These are phyloP conservation scores for Drosophila azteca DNA, from an alignment of 1,140 invertebrate genomes.

Conservation along the genomic window DNA sequence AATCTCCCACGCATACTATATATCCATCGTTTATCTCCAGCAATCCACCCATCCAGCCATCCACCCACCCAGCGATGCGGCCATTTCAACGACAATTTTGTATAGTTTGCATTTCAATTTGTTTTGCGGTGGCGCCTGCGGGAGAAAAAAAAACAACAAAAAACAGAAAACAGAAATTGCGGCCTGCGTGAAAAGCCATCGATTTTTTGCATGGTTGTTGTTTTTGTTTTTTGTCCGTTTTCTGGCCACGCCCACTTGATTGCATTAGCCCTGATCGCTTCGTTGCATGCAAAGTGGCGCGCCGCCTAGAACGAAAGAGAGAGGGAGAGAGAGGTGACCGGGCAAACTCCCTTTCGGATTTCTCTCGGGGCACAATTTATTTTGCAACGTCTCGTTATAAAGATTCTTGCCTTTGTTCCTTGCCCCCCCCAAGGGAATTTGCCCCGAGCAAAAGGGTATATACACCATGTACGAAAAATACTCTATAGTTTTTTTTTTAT, in stretches of 20 bases:
- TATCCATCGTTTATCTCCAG: background rate
- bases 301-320: background rate
- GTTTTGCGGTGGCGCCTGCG: conserved; percentile 29
- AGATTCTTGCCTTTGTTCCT: conserved; percentile 43
- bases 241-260: conserved; percentile 68
- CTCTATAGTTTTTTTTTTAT: conserved; percentile 14
- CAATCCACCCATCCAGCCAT: background rate
- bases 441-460: no score
- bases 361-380: conserved; percentile 16
- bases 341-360: conserved; percentile 32
- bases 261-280: conserved; percentile 49
- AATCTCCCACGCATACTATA: background rate
- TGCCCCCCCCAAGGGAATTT: background rate
- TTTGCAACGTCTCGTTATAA: conserved; percentile 37
- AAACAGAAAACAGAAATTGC: conserved; percentile 1
- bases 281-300: conserved; percentile 38
- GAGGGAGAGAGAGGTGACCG: background rate
- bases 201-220: conserved; percentile 19
- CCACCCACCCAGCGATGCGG: background rate
- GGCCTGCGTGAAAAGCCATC: conserved; percentile 43
- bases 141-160: no score
- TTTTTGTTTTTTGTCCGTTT: conserved; percentile 11
- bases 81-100: conserved; percentile 23
- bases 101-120: conserved; percentile 47
- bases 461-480: background rate